Percentiles rank a stretch among this genome's conserved stretches.
These are phyloP conservation scores for Phalanger gymnotis DNA, from an alignment of 2,797 vertebrate genomes.

Conservation along the genomic window DNA sequence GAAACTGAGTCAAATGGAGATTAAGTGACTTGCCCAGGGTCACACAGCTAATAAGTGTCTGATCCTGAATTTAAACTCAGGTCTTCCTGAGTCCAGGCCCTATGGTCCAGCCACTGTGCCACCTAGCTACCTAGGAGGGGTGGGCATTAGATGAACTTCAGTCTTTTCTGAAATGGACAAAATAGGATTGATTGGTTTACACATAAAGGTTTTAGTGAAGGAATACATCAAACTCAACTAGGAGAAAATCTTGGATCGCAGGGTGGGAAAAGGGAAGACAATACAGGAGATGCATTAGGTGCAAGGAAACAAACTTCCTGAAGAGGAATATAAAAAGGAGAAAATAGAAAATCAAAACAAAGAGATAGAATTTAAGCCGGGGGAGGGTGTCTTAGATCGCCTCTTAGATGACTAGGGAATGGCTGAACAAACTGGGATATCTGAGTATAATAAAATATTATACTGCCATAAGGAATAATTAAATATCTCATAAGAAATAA, in stretches of 20 bases:
- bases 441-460: neutral
- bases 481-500: too few relatives aligned
- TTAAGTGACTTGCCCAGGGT: too few relatives aligned
- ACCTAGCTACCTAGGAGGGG: too few relatives aligned
- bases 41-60: too few relatives aligned
- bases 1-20: too few relatives aligned
- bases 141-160: too few relatives aligned
- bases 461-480: neutral
- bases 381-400: too few relatives aligned
- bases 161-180: too few relatives aligned
- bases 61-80: too few relatives aligned
- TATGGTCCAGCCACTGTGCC: too few relatives aligned
- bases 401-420: neutral
- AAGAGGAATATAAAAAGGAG: neutral
- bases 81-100: too few relatives aligned
- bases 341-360: neutral
- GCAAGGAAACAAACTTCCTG: neutral
- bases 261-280: neutral
- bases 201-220: neutral
- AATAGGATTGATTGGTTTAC: too few relatives aligned
- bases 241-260: neutral
- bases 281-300: neutral
- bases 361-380: neutral
- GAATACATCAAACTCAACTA: neutral
- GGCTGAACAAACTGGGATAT: neutral